Base-by-base conservation (phyloP, 2,888 invertebrate genomes). In the Harpagoxenus sublaevis region DNA sequence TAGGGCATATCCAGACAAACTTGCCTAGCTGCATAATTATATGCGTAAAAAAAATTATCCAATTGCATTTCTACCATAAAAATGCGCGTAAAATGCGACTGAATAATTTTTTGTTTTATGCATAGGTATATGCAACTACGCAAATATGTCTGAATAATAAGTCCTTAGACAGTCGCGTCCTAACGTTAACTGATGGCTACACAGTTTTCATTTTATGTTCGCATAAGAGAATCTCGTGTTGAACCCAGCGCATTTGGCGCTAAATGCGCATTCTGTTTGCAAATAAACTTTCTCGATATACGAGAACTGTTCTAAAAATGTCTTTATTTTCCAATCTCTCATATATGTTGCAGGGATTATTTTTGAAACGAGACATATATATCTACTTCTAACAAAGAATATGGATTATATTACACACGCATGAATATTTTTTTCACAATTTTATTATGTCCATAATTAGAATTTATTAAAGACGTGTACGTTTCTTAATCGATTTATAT, bases 331-430 rank as follows among this genome's bases (percentile, higher is more conserved):
- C 45, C 60, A 39, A 48, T 51, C 39, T 81, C 18, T 45, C 31
- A 2, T 15, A 2, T 15, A 48, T 23, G 23, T 48, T 60, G 48
- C 39, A 71, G 71, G 28, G 60, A 12, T 62, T 60, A 81, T 62
- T 71, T 79, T 48, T n/a, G 57, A 70, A 70, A 79, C 10, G 9
- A 79, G 70, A 60, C 60, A 23, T 57, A 48, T 57, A 48, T 65
- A 23, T 23, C 39, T 39, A 10, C n/a, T 45, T 55, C 42, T 23
- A 53, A 53, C 18, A 3, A 53, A 63, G 18, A 5, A 75, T 31
- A n/a, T 23, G 23, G n/a, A 75, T 35, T 51, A 15, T 2, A 51
- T 60, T 15, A 10, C 45, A 45, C 2, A 10, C 45, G 31, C 1
- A 23, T 18, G 6, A 51, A 63, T 63, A 63, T 12, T 39, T 15